Conservation (phyloP, 2,797 vertebrate genomes). For the Tapera naevia region DNA sequence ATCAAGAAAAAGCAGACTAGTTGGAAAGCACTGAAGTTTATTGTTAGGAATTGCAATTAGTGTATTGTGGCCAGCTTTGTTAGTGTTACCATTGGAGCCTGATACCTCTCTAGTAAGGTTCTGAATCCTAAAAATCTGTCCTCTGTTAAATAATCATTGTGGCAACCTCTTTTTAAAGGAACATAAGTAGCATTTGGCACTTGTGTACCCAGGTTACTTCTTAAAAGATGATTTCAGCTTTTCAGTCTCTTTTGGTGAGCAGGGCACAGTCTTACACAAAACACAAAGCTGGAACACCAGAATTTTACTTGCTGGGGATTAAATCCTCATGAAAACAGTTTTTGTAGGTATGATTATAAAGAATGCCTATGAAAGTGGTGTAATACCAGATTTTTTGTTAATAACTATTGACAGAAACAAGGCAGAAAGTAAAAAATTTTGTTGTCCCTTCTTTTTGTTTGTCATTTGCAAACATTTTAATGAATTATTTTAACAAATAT, state of each 20-base stretch:
- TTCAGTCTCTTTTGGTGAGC: neutral
- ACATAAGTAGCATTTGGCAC: neutral
- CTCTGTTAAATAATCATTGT: neutral
- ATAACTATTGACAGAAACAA: neutral
- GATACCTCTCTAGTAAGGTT: neutral
- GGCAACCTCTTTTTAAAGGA: neutral
- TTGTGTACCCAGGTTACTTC: neutral
- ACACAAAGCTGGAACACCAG: neutral
- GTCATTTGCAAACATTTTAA: neutral
- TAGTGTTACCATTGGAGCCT: neutral
- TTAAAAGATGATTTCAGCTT: neutral
- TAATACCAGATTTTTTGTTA: neutral
- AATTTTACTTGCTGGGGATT: neutral
- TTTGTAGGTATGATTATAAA: neutral
- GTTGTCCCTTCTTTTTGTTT: neutral
- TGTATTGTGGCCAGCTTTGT: neutral
- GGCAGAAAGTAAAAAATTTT: neutral
- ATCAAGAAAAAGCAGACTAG: conserved; percentile 12
- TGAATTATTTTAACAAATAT: neutral
- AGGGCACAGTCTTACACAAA: neutral
- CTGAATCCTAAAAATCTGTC: neutral
- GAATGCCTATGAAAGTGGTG: neutral
- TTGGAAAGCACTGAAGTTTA: neutral
- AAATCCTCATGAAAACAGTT: neutral
- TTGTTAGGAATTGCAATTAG: conserved; percentile 19